These are phyloP conservation scores for Clusia tigrina DNA, from an alignment of 2,888 invertebrate species.

Conservation along the genomic window DNA sequence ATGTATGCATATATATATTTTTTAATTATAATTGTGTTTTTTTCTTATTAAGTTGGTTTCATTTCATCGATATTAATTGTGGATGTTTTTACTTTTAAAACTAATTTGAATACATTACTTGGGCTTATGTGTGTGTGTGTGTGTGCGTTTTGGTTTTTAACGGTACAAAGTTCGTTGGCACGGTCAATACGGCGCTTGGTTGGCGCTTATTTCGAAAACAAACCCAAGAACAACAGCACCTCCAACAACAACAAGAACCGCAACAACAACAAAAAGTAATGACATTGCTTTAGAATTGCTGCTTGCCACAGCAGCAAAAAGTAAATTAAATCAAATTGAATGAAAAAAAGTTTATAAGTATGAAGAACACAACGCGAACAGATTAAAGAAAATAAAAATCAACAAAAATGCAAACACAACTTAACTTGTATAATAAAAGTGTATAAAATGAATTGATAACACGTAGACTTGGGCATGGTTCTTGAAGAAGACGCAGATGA, in stretches of 20 bases:
- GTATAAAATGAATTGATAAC: conserved; percentile 43
- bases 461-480: conserved; percentile 29
- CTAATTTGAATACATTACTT: not conserved
- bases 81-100: not conserved
- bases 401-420: not conserved
- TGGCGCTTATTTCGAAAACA: not conserved
- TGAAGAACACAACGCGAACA: not conserved
- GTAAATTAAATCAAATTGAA: conserved; percentile 20
- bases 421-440: conserved; percentile 4
- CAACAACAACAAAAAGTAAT: not conserved
- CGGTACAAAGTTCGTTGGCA: conserved; percentile 3
- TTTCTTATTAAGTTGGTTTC: not conserved
- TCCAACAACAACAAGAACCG: not conserved
- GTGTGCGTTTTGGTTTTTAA: not conserved
- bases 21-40: not conserved
- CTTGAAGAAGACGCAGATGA: too few relatives aligned
- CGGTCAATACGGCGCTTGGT: not conserved
- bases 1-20: too few relatives aligned
- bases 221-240: not conserved
- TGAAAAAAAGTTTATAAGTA: too few relatives aligned
- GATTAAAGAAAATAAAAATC: conserved; percentile 2
- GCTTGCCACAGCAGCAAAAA: not conserved
- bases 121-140: not conserved
- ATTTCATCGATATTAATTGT: not conserved
- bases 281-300: not conserved